These are phyloP conservation scores for Therioaphis trifolii DNA, from an alignment of 2,888 invertebrate genomes.

Conservation along the genomic window DNA sequence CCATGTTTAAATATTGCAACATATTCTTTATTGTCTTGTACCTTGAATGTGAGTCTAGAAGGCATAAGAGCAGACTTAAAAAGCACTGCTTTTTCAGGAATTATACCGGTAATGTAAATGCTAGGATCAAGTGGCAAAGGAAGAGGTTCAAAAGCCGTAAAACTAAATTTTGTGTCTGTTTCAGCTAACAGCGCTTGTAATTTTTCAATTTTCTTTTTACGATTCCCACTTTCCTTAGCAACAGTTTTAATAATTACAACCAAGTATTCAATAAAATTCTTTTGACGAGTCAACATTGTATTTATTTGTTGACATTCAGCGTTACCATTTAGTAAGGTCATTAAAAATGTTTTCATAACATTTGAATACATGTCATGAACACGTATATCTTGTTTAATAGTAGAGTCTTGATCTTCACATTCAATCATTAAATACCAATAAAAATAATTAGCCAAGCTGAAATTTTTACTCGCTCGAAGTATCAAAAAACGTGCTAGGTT, in stretches of 20 bases:
- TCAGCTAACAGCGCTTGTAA: slow-evolving; percentile 86
- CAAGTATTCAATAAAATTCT: slow-evolving; percentile 90
- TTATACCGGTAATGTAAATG: slow-evolving; percentile 86
- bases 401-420: slow-evolving; percentile 86
- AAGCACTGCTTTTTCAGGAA: slow-evolving; percentile 88
- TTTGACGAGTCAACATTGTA: slow-evolving; percentile 84
- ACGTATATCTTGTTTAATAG: slow-evolving; percentile 78
- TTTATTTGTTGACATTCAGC: slow-evolving; percentile 80
- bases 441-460: slow-evolving; percentile 92
- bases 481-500: slow-evolving; percentile 91
- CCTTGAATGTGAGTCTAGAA: slow-evolving; percentile 87
- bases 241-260: slow-evolving; percentile 89
- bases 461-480: slow-evolving; percentile 87
- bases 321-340: slow-evolving; percentile 73
- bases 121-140: slow-evolving; percentile 95
- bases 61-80: slow-evolving; percentile 99
- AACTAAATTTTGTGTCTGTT: slow-evolving; percentile 85
- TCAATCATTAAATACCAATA: slow-evolving; percentile 97
- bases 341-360: slow-evolving; percentile 88
- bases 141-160: slow-evolving; percentile 89
- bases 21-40: slow-evolving; percentile 84
- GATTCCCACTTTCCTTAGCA: slow-evolving; percentile 88
- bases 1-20: slow-evolving; percentile 98
- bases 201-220: slow-evolving; percentile 91
- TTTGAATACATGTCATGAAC: slow-evolving; percentile 87